Percentiles rank a stretch among this genome's conserved stretches.
phyloP scores from a whole-genome alignment of 2,113 vertebrate species.

The Mesitornis unicolor region DNA sequence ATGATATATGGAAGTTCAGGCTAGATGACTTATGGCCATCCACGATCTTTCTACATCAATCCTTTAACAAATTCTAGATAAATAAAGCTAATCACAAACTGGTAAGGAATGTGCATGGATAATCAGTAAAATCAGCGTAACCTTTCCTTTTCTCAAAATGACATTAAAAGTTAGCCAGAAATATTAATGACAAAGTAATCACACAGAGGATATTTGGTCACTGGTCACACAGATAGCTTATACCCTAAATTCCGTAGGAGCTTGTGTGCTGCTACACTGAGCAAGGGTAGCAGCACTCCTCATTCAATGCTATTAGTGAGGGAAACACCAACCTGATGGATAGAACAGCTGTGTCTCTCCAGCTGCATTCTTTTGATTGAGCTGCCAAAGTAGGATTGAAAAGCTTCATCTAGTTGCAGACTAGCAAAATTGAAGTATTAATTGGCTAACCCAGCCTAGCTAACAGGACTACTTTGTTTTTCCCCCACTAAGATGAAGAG shows the following conservation, averaged over 20 bases:
- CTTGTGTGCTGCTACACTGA: not conserved
- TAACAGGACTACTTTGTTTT: not conserved
- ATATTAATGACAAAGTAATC: not conserved
- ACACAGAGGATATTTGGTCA: not conserved
- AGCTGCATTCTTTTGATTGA: not conserved
- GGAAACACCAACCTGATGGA: not conserved
- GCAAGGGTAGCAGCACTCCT: not conserved
- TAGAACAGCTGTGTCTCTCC: not conserved
- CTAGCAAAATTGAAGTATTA: not conserved
- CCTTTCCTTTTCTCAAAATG: not conserved
- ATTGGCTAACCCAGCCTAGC: not conserved
- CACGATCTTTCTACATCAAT: not conserved
- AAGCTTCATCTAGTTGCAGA: not conserved
- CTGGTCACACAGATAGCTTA: not conserved
- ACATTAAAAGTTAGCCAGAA: not conserved
- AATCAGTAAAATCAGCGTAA: not conserved
- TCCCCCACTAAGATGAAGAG: not conserved
- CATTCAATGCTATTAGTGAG: not conserved
- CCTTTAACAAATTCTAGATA: not conserved
- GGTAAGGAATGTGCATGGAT: accelerated
- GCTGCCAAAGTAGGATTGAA: not conserved
- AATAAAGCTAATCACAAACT: not conserved
- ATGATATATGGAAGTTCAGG: not conserved
- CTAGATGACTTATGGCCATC: not conserved
- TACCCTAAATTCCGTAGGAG: not conserved